phyloP scores from a whole-genome alignment of 1,140 invertebrate species.

The Hypsibius dujardini region DNA sequence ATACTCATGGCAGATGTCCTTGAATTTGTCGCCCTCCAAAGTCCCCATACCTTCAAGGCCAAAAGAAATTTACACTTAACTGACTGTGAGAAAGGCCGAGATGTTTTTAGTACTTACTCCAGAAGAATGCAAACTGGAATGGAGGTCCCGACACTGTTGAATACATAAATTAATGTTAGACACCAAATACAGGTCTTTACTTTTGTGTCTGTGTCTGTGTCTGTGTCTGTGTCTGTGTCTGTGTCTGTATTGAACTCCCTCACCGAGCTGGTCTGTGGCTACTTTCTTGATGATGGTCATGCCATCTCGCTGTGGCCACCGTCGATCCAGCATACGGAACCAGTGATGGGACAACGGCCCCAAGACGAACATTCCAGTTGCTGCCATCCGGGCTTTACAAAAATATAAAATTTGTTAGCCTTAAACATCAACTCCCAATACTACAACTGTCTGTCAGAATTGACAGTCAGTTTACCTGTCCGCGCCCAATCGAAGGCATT shows the following conservation, averaged over 20 bases:
- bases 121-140: constrained; percentile 16
- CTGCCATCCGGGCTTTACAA: background rate
- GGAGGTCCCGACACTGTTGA: constrained; percentile 1
- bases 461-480: no score
- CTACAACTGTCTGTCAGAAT: no score
- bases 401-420: no score
- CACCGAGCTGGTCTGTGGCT: constrained; percentile 5
- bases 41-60: constrained; percentile 8
- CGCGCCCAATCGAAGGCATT: background rate
- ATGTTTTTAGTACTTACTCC: constrained; percentile 16
- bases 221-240: no score
- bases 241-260: no score
- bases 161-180: no score
- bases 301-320: background rate
- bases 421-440: no score
- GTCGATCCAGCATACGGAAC: background rate
- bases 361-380: constrained; percentile 15
- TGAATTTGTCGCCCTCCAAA: background rate
- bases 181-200: no score
- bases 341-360: constrained; percentile 13
- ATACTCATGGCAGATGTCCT: background rate
- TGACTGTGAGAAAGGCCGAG: background rate
- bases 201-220: no score
- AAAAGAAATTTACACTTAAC: background rate
- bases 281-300: constrained; percentile 12